A percentile compares a stretch with the other conserved stretches of the same genome.
Conservation (phyloP, 2,113 vertebrate species). For the Regulus satrapa region DNA sequence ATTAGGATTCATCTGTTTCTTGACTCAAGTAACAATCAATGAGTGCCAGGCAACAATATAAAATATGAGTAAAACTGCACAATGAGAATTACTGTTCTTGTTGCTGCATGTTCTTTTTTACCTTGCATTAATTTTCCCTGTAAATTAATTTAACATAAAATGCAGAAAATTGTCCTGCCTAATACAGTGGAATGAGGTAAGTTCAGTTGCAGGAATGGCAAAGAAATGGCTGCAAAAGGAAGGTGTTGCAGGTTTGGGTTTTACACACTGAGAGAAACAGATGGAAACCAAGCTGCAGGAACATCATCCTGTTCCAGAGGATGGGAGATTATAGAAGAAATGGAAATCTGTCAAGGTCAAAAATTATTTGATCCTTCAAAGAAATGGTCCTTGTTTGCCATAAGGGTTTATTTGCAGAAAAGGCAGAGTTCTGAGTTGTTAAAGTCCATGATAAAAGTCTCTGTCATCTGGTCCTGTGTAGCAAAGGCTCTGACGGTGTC, state of each 20-base stretch:
- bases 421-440: no score
- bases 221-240: background rate
- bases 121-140: background rate
- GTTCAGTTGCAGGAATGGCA: background rate
- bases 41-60: background rate
- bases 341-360: no score
- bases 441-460: no score
- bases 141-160: background rate
- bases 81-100: background rate
- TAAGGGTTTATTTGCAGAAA: no score
- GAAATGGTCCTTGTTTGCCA: no score
- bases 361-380: no score
- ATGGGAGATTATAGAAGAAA: background rate
- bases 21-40: background rate
- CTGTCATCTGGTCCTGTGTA: no score
- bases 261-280: background rate
- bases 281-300: background rate
- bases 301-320: background rate
- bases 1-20: background rate
- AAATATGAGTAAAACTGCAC: background rate
- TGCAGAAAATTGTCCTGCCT: background rate
- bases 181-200: background rate
- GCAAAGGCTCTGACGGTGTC: no score
- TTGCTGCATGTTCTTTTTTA: background rate
- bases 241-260: accelerated